phyloP scores from a whole-genome alignment of 2,113 vertebrate species.

The Apodemus speciosus region DNA sequence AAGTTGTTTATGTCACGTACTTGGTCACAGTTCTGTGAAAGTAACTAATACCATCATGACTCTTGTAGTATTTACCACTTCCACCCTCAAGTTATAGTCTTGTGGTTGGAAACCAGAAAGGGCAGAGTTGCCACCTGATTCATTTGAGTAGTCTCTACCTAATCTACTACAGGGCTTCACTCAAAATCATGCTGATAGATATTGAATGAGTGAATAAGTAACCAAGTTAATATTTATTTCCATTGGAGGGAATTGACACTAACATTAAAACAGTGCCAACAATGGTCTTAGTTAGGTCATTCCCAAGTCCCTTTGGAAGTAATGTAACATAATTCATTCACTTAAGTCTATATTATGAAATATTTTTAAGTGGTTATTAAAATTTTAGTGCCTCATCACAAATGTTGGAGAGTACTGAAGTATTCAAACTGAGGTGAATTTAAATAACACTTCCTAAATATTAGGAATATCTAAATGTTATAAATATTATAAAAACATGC shows the following conservation, averaged over 20 bases:
- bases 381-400: conserved; percentile 65
- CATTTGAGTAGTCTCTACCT: conserved; percentile 16
- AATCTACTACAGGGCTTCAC: conserved; percentile 18
- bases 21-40: not conserved
- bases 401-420: conserved; percentile 51
- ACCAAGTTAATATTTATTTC: conserved; percentile 61
- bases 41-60: not conserved
- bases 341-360: conserved; percentile 59
- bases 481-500: conserved; percentile 71
- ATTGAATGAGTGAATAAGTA: conserved; percentile 54
- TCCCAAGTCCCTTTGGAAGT: conserved; percentile 67
- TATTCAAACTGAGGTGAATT: conserved; percentile 57
- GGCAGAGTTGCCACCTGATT: conserved; percentile 42
- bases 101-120: conserved; percentile 25
- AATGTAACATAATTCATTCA: conserved; percentile 51
- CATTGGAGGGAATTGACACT: conserved; percentile 53
- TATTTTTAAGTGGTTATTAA: conserved; percentile 57
- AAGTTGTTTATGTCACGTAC: not conserved
- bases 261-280: conserved; percentile 61
- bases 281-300: conserved; percentile 46
- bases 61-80: conserved; percentile 51
- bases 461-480: conserved; percentile 54
- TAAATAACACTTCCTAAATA: conserved; percentile 60
- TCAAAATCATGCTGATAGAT: conserved; percentile 47
- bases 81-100: conserved; percentile 1